A percentile compares a stretch with the other conserved stretches of the same genome.
Evolutionary conservation across 2,113 vertebrate genomes (phyloP).

Genomic region (Gobiocypris rarus): DNA sequence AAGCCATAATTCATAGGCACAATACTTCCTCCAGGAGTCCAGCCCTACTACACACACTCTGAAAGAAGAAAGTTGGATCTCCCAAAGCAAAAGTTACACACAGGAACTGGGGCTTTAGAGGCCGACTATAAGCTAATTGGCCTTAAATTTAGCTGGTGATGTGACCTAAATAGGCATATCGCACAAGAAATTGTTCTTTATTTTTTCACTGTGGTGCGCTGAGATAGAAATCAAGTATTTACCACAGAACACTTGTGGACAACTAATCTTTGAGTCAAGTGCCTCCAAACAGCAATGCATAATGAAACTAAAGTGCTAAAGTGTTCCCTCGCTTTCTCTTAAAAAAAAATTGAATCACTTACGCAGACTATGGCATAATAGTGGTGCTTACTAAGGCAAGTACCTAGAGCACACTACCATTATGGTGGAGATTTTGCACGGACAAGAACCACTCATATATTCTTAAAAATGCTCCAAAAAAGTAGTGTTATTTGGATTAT

Average conservation of each 20-base stretch:
- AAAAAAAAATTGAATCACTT: not conserved
- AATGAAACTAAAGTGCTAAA: not conserved
- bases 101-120: not conserved
- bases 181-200: not conserved
- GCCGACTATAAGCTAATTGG: not conserved
- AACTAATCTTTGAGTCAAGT: not conserved
- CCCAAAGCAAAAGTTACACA: not conserved
- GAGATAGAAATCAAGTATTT: not conserved
- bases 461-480: not conserved
- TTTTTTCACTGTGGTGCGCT: not conserved
- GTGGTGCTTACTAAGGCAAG: not conserved
- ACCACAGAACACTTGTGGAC: not conserved
- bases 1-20: conserved; percentile 38
- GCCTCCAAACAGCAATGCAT: not conserved
- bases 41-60: conserved; percentile 10
- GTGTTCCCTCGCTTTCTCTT: not conserved
- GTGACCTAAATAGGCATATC: conserved; percentile 18
- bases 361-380: conserved; percentile 2
- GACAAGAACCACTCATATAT: not conserved
- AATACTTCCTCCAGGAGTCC: conserved; percentile 28
- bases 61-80: conserved; percentile 29
- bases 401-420: not conserved
- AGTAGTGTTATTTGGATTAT: not conserved
- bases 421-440: not conserved
- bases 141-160: conserved; percentile 25